These are phyloP conservation scores for Saguinus imperator DNA, from an alignment of 2,113 vertebrate species.

Conservation along the genomic window DNA sequence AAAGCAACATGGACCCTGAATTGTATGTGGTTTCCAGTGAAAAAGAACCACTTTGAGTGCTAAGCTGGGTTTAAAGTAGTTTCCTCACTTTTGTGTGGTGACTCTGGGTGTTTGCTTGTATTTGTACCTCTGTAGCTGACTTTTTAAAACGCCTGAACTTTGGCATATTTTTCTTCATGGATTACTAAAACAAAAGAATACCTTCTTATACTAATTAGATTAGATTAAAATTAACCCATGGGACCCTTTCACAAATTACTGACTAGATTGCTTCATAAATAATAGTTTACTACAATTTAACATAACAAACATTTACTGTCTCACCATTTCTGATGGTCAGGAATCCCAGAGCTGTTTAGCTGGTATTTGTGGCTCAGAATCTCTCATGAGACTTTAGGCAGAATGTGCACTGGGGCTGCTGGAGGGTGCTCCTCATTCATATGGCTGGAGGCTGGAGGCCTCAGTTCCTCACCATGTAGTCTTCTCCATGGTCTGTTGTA, in stretches of 20 bases:
- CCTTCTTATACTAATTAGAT: conserved; percentile 7
- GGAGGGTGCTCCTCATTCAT: background rate
- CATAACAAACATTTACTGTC: background rate
- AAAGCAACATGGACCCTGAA: background rate
- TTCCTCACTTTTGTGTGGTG: background rate
- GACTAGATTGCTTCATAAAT: background rate
- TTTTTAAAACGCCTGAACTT: background rate
- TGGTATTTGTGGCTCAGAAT: background rate
- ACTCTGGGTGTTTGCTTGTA: background rate
- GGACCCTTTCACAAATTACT: background rate
- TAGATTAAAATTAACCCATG: background rate
- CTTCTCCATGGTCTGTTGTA: background rate
- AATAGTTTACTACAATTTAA: background rate
- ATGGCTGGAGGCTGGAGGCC: background rate
- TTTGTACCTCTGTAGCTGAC: background rate
- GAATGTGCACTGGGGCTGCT: background rate
- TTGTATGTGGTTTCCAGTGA: background rate
- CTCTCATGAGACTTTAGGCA: background rate
- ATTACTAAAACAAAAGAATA: background rate
- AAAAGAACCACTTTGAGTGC: background rate
- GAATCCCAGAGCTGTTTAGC: background rate
- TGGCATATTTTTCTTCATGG: background rate
- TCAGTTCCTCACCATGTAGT: background rate
- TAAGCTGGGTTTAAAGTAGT: background rate
- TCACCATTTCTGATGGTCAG: background rate